A percentile compares a stretch with the other conserved stretches of the same genome.
phyloP scores from a whole-genome alignment of 2,113 vertebrate species.

The Bujurquina vittata region DNA sequence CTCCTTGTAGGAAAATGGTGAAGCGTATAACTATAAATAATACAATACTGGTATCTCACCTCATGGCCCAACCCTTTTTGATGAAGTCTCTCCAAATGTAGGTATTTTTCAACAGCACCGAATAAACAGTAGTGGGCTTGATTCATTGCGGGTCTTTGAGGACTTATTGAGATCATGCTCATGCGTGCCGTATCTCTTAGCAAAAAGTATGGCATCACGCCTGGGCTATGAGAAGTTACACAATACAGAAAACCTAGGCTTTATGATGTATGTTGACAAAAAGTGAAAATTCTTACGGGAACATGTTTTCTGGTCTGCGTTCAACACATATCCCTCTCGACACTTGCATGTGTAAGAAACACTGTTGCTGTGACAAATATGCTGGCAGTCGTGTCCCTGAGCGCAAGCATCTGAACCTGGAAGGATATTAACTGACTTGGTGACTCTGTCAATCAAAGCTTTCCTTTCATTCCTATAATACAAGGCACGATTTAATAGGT shows the following conservation, averaged over 20 bases:
- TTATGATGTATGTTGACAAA: neutral
- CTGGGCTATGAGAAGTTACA: neutral
- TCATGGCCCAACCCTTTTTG: neutral
- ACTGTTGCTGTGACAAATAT: constrained; percentile 73
- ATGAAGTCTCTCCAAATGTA: neutral
- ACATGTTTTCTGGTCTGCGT: constrained; percentile 81
- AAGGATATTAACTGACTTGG: constrained; percentile 25
- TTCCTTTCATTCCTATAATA: neutral
- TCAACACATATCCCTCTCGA: constrained; percentile 78
- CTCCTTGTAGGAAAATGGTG: neutral
- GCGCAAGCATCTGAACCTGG: constrained; percentile 74
- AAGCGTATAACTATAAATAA: neutral
- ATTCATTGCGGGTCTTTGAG: neutral
- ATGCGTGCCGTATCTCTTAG: neutral
- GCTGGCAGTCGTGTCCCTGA: constrained; percentile 79
- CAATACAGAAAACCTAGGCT: neutral
- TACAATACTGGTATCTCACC: neutral
- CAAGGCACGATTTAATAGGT: neutral
- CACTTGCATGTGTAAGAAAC: constrained; percentile 77
- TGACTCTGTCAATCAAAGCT: neutral
- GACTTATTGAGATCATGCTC: neutral
- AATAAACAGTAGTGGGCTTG: neutral
- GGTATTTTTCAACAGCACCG: neutral
- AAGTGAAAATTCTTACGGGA: constrained; percentile 64
- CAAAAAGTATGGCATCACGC: neutral